Evolutionary conservation across 1,140 invertebrate species (phyloP).

Genomic region (Ostrea edulis): DNA sequence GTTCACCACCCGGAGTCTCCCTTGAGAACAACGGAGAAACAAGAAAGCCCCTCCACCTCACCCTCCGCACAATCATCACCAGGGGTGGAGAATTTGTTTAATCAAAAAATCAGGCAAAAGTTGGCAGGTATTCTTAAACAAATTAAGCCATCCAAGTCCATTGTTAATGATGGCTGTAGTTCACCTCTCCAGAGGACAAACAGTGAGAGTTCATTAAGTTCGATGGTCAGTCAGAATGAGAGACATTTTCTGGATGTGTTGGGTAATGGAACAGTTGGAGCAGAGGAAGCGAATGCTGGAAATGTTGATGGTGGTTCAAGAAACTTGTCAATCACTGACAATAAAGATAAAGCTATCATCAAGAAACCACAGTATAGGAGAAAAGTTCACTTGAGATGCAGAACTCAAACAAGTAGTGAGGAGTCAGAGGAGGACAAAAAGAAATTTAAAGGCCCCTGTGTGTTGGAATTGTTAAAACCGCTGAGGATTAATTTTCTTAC

Average conservation of each 20-base stretch:
- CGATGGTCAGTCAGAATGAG: not conserved
- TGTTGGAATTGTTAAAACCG: constrained; percentile 31
- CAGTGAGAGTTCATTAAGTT: not conserved
- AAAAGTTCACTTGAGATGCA: not conserved
- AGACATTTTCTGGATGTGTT: not conserved
- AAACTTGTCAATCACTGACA: not conserved
- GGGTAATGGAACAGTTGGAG: too few relatives aligned
- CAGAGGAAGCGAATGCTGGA: not conserved
- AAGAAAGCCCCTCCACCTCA: not conserved
- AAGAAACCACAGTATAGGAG: not conserved
- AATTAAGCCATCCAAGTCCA: not conserved
- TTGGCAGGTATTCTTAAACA: constrained; percentile 22
- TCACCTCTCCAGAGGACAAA: not conserved
- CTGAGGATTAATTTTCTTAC: not conserved
- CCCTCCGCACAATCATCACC: not conserved
- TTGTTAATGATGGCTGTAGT: not conserved
- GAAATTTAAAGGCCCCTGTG: not conserved
- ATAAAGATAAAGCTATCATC: not conserved
- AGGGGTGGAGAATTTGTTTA: constrained; percentile 23
- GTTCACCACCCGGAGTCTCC: not conserved
- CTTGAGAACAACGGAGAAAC: not conserved
- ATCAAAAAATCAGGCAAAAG: not conserved
- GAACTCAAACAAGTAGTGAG: not conserved
- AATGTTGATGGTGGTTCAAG: not conserved
- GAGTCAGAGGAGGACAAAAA: not conserved